phyloP scores from a whole-genome alignment of 2,113 vertebrate genomes.

The Pyxicephalus adspersus region DNA sequence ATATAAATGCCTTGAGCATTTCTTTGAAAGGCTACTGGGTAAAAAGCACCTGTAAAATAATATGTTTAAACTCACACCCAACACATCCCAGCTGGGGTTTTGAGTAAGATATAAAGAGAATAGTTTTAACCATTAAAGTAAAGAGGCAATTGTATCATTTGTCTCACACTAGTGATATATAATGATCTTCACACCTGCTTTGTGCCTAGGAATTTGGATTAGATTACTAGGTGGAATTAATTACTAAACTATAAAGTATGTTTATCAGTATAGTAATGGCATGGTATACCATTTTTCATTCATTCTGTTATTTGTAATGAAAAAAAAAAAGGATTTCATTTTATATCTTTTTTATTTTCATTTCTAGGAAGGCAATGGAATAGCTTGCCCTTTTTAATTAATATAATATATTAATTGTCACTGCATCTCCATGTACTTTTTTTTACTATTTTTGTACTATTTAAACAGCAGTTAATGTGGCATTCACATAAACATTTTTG shows the following conservation, averaged over 20 bases:
- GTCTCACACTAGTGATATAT: constrained; percentile 3
- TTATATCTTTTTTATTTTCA: too few relatives aligned
- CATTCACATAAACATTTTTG: too few relatives aligned
- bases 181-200: constrained; percentile 43
- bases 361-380: too few relatives aligned
- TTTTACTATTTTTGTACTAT: too few relatives aligned
- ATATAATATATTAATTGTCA: too few relatives aligned
- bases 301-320: not conserved
- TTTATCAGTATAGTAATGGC: too few relatives aligned
- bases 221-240: not conserved
- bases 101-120: constrained; percentile 20
- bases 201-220: not conserved
- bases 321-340: not conserved
- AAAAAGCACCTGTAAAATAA: constrained; percentile 55
- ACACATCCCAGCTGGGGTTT: constrained; percentile 43
- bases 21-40: constrained; percentile 48
- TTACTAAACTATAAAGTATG: not conserved
- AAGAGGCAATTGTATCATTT: constrained; percentile 46
- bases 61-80: constrained; percentile 49
- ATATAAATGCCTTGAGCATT: constrained; percentile 48
- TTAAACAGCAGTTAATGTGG: too few relatives aligned
- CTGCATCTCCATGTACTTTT: too few relatives aligned
- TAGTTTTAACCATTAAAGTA: constrained; percentile 48
- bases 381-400: too few relatives aligned
- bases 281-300: not conserved